These are phyloP conservation scores for Drepana arcuata DNA, from an alignment of 1,140 invertebrate genomes.

Conservation along the genomic window DNA sequence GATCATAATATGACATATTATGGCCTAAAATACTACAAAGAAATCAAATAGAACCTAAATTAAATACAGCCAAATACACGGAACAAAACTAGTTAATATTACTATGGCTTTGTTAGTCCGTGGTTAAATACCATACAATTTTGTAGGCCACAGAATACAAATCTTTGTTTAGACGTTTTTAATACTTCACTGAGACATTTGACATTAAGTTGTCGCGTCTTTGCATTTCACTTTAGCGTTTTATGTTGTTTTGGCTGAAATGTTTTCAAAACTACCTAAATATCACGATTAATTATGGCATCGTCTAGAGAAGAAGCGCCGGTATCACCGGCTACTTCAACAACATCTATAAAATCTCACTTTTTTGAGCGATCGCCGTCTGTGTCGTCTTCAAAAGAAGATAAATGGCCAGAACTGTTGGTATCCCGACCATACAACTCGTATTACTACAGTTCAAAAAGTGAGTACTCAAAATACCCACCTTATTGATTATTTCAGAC, in stretches of 20 bases:
- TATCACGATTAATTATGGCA: conserved; percentile 31
- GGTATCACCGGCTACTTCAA: conserved; percentile 47
- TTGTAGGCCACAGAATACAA: too few relatives aligned
- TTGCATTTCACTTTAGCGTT: conserved; percentile 5
- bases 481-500: not conserved
- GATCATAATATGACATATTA: not conserved
- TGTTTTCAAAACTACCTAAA: not conserved
- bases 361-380: conserved; percentile 47
- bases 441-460: conserved; percentile 47
- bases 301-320: conserved; percentile 34
- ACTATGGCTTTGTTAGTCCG: not conserved
- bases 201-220: conserved; percentile 22
- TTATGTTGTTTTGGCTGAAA: not conserved
- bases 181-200: too few relatives aligned
- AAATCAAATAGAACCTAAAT: too few relatives aligned
- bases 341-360: conserved; percentile 39
- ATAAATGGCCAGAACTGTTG: conserved; percentile 63
- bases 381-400: conserved; percentile 45
- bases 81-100: too few relatives aligned
- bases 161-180: too few relatives aligned
- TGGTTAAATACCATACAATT: not conserved
- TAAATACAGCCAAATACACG: too few relatives aligned
- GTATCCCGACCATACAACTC: conserved; percentile 53
- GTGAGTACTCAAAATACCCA: conserved; percentile 30
- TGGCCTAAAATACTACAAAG: not conserved